A percentile compares a stretch with the other conserved stretches of the same genome.
phyloP scores from a whole-genome alignment of 2,888 invertebrate species.

The Heteropelma amictum region DNA sequence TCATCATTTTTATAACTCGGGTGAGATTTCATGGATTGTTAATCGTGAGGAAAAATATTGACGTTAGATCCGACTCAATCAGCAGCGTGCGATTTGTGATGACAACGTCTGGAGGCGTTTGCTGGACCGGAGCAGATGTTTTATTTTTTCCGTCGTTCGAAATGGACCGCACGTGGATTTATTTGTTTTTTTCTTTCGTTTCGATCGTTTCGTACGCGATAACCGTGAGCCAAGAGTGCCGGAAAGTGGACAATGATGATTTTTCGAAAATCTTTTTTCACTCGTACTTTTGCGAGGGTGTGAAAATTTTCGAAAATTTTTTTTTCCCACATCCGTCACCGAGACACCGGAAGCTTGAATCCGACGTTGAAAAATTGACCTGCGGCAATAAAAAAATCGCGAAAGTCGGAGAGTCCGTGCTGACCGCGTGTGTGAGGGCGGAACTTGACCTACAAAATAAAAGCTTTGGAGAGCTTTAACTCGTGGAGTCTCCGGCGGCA shows the following conservation, averaged over 20 bases:
- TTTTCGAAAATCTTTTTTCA: no score
- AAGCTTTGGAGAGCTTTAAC: slow-evolving; percentile 64
- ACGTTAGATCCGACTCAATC: slow-evolving; percentile 7
- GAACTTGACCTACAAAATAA: slow-evolving; percentile 72
- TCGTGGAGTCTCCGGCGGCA: slow-evolving; percentile 60
- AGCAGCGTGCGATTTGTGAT: no score
- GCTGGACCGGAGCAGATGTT: not conserved
- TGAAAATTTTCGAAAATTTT: no score
- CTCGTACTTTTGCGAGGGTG: no score
- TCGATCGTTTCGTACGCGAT: no score
- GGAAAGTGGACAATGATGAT: no score
- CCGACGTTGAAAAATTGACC: not conserved
- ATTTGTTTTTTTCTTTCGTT: slow-evolving; percentile 16
- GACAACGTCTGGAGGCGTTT: slow-evolving; percentile 26
- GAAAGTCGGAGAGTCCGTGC: slow-evolving; percentile 50
- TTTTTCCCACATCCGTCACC: no score
- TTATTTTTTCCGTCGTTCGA: slow-evolving; percentile 7
- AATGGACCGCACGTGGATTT: slow-evolving; percentile 23
- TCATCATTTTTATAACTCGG: no score
- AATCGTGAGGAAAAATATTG: not conserved
- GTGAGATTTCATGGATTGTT: not conserved
- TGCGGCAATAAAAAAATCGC: slow-evolving; percentile 22
- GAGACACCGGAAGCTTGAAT: no score
- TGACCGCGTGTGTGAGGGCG: slow-evolving; percentile 51
- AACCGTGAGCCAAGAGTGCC: no score